Evolutionary conservation across 2,113 vertebrate species (phyloP).

Genomic region (Macaca mulatta): DNA sequence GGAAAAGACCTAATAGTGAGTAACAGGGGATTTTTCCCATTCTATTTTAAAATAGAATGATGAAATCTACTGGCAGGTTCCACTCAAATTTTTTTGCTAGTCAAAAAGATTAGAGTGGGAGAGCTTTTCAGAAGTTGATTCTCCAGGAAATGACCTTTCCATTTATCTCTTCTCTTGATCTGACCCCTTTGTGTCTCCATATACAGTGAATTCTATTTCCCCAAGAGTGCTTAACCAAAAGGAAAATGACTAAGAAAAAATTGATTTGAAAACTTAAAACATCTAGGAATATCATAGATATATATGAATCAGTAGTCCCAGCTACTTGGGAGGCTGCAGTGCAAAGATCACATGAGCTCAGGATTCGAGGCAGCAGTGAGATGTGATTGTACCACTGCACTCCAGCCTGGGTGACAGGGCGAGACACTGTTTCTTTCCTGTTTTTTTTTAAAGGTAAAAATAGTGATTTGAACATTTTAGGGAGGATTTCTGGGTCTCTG

Average conservation of each 20-base stretch:
- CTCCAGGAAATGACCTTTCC: not conserved
- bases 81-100: not conserved
- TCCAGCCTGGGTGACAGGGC: too few relatives aligned
- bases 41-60: not conserved
- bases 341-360: too few relatives aligned
- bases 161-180: not conserved
- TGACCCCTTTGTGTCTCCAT: not conserved
- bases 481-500: not conserved
- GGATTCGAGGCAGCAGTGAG: too few relatives aligned
- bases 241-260: not conserved
- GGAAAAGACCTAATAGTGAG: not conserved
- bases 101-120: not conserved
- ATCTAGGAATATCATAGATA: not conserved
- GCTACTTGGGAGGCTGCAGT: too few relatives aligned
- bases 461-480: not conserved
- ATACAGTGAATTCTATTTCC: not conserved
- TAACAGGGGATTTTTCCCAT: not conserved
- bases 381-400: too few relatives aligned
- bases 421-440: too few relatives aligned
- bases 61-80: not conserved
- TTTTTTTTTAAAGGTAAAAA: not conserved
- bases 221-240: not conserved
- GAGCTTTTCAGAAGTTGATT: accelerated
- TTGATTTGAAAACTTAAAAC: not conserved
- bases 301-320: not conserved